phyloP scores from a whole-genome alignment of 2,888 invertebrate species.

The Mythimna vitellina region DNA sequence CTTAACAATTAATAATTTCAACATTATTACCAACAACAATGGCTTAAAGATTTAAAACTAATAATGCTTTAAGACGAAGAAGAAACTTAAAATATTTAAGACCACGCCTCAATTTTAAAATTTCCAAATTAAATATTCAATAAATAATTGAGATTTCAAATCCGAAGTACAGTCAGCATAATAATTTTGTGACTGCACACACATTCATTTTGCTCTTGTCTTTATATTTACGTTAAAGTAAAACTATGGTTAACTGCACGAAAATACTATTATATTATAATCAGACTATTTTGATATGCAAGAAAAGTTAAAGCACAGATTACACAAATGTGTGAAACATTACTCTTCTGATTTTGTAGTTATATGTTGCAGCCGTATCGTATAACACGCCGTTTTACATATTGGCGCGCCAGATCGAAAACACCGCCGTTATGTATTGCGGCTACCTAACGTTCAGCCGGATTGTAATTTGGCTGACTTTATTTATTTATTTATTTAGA shows the following conservation, averaged over 20 bases:
- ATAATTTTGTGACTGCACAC: constrained; percentile 7
- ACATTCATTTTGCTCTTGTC: not conserved
- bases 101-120: too few relatives aligned
- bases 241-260: constrained; percentile 54
- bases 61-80: not conserved
- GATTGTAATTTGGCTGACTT: too few relatives aligned
- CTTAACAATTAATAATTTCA: constrained; percentile 1
- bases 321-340: not conserved
- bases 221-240: constrained; percentile 19
- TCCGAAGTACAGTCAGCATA: constrained; percentile 34
- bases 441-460: too few relatives aligned
- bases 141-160: constrained; percentile 55
- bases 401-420: too few relatives aligned
- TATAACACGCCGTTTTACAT: too few relatives aligned
- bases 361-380: too few relatives aligned
- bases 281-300: constrained; percentile 13
- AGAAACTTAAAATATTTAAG: not conserved
- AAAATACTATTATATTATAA: constrained; percentile 48
- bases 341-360: not conserved
- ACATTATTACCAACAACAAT: not conserved
- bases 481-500: too few relatives aligned
- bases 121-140: constrained; percentile 16
- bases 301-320: constrained; percentile 3
- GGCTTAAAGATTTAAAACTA: not conserved
- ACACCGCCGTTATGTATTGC: too few relatives aligned